phyloP scores from a whole-genome alignment of 2,888 invertebrate species.

The Ochropleura plecta region DNA sequence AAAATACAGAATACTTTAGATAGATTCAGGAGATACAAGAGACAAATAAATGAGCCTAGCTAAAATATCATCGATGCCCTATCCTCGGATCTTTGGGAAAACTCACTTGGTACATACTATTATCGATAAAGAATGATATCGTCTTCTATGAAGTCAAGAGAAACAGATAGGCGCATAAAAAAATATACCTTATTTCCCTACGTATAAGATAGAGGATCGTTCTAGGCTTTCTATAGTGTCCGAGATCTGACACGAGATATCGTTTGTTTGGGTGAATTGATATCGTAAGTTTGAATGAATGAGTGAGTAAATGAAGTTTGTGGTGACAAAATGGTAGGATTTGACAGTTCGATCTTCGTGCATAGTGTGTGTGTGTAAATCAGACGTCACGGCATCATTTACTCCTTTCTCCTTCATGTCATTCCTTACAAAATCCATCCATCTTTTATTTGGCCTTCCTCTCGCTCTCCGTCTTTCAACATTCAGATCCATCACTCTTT shows the following conservation, averaged over 20 bases:
- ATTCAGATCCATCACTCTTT: too few relatives aligned
- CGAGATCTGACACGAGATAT: not conserved
- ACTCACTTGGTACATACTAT: slow-evolving; percentile 7
- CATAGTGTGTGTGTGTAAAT: not conserved
- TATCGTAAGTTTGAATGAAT: slow-evolving; percentile 1
- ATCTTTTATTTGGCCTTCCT: too few relatives aligned
- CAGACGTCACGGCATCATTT: too few relatives aligned
- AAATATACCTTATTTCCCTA: not conserved
- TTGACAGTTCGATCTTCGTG: not conserved
- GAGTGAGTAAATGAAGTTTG: not conserved
- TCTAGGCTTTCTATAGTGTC: not conserved
- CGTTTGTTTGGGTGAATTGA: not conserved
- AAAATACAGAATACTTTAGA: not conserved
- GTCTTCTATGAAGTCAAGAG: slow-evolving; percentile 1
- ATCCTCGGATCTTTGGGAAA: slow-evolving; percentile 4
- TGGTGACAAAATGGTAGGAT: not conserved
- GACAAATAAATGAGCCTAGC: slow-evolving; percentile 15
- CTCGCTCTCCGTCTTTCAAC: too few relatives aligned
- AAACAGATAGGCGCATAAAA: slow-evolving; percentile 11
- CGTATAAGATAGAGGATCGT: not conserved
- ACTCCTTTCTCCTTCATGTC: too few relatives aligned
- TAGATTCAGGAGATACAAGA: slow-evolving; percentile 15
- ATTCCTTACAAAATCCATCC: too few relatives aligned
- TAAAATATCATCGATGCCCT: slow-evolving; percentile 20
- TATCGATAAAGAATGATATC: slow-evolving; percentile 13